phyloP scores from a whole-genome alignment of 2,888 invertebrate species.

The Hirtodrosophila confusa region DNA sequence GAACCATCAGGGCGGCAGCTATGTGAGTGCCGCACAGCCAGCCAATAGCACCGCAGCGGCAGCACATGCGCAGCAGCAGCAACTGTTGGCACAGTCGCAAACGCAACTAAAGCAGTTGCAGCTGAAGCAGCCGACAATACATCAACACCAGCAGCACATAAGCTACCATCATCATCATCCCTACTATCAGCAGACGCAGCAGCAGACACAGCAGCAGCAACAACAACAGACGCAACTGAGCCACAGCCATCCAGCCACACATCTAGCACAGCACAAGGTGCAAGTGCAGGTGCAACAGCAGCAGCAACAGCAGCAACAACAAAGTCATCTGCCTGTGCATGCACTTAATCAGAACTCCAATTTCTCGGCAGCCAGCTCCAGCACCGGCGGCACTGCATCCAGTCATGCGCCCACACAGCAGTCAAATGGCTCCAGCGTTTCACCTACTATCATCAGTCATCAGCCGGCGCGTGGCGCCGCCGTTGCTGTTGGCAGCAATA shows the following conservation, averaged over 20 bases:
- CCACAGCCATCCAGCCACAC: conserved; percentile 45
- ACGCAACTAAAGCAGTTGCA: conserved; percentile 80
- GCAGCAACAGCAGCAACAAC: conserved; percentile 41
- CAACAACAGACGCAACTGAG: conserved; percentile 51
- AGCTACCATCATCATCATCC: conserved; percentile 79
- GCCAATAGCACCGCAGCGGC: conserved; percentile 26
- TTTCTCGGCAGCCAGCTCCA: conserved; percentile 81
- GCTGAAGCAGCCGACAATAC: conserved; percentile 81
- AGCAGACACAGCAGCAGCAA: conserved; percentile 51
- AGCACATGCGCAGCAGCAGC: conserved; percentile 59
- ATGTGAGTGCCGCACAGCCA: conserved; percentile 50
- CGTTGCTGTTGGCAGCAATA: conserved; percentile 48
- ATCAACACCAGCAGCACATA: conserved; percentile 78
- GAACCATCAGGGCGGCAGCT: conserved; percentile 80
- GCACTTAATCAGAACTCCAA: conserved; percentile 81
- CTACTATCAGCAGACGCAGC: conserved; percentile 74
- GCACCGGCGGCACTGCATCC: conserved; percentile 81
- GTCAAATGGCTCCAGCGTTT: conserved; percentile 81
- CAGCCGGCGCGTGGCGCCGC: conserved; percentile 37
- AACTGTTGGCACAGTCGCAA: conserved; percentile 78
- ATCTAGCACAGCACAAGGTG: conserved; percentile 35
- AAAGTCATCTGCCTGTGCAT: conserved; percentile 74
- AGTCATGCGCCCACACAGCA: conserved; percentile 82
- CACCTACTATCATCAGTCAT: conserved; percentile 72
- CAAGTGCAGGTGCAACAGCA: conserved; percentile 39